A percentile compares a stretch with the other conserved stretches of the same genome.
phyloP scores from a whole-genome alignment of 1,140 invertebrate species.

The Magallana ariakensis region DNA sequence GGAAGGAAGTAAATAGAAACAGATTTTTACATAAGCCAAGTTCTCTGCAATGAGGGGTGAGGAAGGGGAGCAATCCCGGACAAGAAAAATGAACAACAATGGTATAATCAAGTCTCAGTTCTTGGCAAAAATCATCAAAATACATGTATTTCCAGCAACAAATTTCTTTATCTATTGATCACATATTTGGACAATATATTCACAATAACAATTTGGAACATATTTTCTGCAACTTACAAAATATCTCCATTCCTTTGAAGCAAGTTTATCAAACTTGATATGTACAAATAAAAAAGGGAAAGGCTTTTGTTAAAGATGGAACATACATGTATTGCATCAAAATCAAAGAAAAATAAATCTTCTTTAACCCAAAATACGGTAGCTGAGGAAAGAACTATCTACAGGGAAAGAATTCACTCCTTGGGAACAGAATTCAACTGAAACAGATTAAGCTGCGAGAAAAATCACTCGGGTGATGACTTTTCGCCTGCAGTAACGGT shows the following conservation, averaged over 20 bases:
- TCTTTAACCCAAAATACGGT: not conserved
- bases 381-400: not conserved
- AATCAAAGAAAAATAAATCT: not conserved
- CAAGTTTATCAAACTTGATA: slow-evolving; percentile 25
- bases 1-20: too few species aligned
- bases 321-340: not conserved
- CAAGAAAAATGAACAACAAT: not conserved
- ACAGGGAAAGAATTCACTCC: too few species aligned
- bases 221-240: slow-evolving; percentile 26
- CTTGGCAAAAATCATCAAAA: not conserved
- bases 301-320: not conserved
- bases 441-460: not conserved
- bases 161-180: not conserved
- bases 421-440: not conserved
- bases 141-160: not conserved
- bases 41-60: too few species aligned
- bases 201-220: slow-evolving; percentile 15
- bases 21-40: too few species aligned
- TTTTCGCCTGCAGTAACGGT: not conserved
- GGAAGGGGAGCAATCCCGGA: too few species aligned
- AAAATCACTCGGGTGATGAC: not conserved
- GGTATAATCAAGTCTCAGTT: not conserved
- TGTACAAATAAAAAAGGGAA: slow-evolving; percentile 8
- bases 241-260: slow-evolving; percentile 20
- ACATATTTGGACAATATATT: not conserved